A percentile compares a stretch with the other conserved stretches of the same genome.
phyloP scores from a whole-genome alignment of 35 echinoderm and acorn worm species.

The Apostichopus californicus region DNA sequence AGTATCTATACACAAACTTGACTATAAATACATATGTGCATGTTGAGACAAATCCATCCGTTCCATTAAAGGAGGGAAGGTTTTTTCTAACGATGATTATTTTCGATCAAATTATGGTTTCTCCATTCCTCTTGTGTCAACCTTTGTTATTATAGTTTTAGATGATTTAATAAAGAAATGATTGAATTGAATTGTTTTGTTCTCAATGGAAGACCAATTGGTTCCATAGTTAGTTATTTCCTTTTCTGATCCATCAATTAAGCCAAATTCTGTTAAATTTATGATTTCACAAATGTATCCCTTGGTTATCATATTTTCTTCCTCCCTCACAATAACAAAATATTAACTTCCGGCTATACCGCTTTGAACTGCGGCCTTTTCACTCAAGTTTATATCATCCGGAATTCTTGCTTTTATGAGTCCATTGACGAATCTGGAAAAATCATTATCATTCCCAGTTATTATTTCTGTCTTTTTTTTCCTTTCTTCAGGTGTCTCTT shows the following conservation, averaged over 20 bases:
- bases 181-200: background rate
- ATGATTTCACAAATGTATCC: background rate
- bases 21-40: too few relatives aligned
- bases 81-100: too few relatives aligned
- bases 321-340: background rate
- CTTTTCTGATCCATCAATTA: background rate
- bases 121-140: background rate
- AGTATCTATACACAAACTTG: too few relatives aligned
- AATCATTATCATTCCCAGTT: slow-evolving; percentile 38
- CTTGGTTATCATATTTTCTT: background rate
- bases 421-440: background rate
- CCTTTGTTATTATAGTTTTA: background rate
- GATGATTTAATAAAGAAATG: slow-evolving; percentile 1
- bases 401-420: slow-evolving; percentile 30
- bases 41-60: too few relatives aligned
- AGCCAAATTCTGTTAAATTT: slow-evolving; percentile 2
- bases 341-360: background rate
- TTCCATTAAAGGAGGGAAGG: too few relatives aligned
- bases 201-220: background rate
- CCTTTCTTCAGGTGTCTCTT: slow-evolving; percentile 82
- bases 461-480: slow-evolving; percentile 3
- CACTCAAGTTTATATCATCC: slow-evolving; percentile 13
- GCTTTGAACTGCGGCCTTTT: slow-evolving; percentile 3
- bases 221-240: background rate
- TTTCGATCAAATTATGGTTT: too few relatives aligned